These are phyloP conservation scores for Nasonia vitripennis DNA, from an alignment of 1,140 invertebrate species.

Conservation along the genomic window DNA sequence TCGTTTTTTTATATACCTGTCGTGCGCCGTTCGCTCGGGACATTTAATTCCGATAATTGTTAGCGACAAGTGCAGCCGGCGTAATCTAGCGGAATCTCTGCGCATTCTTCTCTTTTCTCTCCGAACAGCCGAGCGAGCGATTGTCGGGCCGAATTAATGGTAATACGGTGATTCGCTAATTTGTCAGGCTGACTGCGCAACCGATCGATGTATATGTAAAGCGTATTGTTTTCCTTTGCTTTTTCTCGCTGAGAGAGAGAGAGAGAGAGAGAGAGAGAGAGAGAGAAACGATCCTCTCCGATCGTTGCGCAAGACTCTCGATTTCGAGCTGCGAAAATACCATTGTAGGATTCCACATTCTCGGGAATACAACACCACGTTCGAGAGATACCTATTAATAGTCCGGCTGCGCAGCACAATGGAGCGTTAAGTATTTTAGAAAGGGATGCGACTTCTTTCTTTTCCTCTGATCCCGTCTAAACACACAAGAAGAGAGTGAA, in stretches of 20 bases:
- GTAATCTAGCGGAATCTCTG: slow-evolving; percentile 39
- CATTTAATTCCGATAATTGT: slow-evolving; percentile 50
- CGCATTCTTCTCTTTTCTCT: background rate
- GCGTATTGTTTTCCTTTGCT: background rate
- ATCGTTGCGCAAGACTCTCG: background rate
- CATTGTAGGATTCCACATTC: background rate
- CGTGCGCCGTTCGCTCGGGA: slow-evolving; percentile 30
- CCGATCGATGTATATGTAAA: background rate
- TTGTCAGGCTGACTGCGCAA: slow-evolving; percentile 7
- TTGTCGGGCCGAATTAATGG: slow-evolving; percentile 11
- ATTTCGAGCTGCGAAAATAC: background rate
- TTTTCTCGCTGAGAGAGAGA: too few species aligned
- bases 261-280: too few species aligned
- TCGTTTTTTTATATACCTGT: slow-evolving; percentile 42
- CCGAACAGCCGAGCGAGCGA: background rate
- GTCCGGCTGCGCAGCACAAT: background rate
- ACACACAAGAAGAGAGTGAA: background rate
- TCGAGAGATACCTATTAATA: background rate
- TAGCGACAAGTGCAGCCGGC: slow-evolving; percentile 46
- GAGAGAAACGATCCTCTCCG: background rate
- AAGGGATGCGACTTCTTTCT: background rate
- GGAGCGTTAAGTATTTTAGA: slow-evolving; percentile 13
- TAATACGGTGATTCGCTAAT: slow-evolving; percentile 23
- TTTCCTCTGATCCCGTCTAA: background rate
- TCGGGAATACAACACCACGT: too few species aligned